These are phyloP conservation scores for Thripadectes ignobilis DNA, from an alignment of 2,797 vertebrate species.

Conservation along the genomic window DNA sequence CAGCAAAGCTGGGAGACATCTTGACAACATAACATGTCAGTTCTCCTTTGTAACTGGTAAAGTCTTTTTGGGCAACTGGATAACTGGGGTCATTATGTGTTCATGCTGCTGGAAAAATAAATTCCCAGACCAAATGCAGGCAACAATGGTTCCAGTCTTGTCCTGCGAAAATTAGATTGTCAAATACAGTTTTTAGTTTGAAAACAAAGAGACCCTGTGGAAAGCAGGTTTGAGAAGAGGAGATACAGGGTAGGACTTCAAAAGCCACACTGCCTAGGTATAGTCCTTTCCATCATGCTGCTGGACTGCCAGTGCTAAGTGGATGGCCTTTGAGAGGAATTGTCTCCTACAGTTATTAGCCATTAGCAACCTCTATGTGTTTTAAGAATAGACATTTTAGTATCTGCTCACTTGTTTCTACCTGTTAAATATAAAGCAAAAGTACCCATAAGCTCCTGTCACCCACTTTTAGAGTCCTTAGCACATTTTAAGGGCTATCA, in stretches of 20 bases:
- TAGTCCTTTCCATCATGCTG: neutral
- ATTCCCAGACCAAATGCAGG: neutral
- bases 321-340: neutral
- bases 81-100: neutral
- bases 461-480: neutral
- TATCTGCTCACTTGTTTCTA: neutral
- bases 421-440: neutral
- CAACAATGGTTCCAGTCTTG: neutral
- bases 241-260: neutral
- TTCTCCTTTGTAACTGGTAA: neutral
- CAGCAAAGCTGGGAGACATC: neutral
- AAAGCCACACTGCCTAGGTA: neutral
- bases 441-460: neutral
- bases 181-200: neutral
- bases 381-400: neutral
- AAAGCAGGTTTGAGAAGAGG: neutral
- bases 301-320: neutral
- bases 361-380: neutral
- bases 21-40: rapidly evolving
- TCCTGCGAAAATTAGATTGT: neutral
- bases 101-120: neutral
- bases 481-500: neutral
- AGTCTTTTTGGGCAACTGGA: neutral
- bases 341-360: neutral
- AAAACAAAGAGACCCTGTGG: neutral